phyloP scores from a whole-genome alignment of 2,797 vertebrate species.

The Picus viridis region DNA sequence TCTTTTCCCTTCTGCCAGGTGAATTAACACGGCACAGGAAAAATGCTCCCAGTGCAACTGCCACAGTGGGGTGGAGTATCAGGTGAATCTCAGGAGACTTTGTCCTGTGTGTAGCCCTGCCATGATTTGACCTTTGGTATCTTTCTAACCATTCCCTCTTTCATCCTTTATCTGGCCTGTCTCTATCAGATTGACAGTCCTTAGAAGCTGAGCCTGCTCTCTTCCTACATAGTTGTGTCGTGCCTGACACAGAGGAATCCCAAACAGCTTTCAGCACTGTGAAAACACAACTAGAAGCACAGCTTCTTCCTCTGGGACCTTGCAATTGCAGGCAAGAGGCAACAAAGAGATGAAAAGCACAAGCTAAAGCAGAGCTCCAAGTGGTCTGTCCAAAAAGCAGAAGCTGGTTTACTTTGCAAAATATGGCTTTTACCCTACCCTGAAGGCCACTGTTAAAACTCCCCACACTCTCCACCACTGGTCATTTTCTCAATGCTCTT shows the following conservation, averaged over 20 bases:
- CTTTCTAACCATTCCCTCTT: constrained; percentile 28
- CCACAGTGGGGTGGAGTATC: not conserved
- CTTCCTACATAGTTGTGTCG: constrained; percentile 24
- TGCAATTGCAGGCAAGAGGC: constrained; percentile 16
- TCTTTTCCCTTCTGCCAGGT: not conserved
- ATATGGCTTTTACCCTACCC: not conserved
- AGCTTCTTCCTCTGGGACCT: constrained; percentile 51
- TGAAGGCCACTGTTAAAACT: not conserved
- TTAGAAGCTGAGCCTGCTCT: constrained; percentile 21
- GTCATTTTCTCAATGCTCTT: not conserved
- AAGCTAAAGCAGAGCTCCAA: not conserved
- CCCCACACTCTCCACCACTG: not conserved
- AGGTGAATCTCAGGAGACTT: not conserved
- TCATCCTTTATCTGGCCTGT: constrained; percentile 55
- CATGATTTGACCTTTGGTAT: constrained; percentile 45
- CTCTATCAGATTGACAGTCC: constrained; percentile 33
- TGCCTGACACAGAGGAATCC: constrained; percentile 47
- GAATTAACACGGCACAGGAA: not conserved
- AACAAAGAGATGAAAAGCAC: constrained; percentile 22
- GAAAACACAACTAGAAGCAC: constrained; percentile 42
- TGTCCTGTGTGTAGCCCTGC: not conserved
- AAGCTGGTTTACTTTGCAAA: not conserved
- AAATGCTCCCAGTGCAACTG: not conserved
- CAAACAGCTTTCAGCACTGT: constrained; percentile 41
- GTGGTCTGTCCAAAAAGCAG: not conserved